phyloP scores from a whole-genome alignment of 1,140 invertebrate species.

The Nomia melanderi region DNA sequence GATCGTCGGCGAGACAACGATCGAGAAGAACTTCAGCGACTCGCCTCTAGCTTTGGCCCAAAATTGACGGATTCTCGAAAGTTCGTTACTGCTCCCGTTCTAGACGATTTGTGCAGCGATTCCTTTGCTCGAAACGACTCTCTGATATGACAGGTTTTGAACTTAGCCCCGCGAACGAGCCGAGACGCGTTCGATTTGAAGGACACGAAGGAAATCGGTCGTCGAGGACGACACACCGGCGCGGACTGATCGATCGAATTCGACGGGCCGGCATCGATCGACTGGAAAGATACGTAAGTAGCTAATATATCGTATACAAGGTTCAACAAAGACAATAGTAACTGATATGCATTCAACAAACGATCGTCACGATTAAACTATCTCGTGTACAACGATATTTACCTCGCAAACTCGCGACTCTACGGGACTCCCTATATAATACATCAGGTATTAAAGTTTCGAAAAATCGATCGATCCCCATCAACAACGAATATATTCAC shows the following conservation, averaged over 20 bases:
- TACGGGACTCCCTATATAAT: constrained; percentile 21
- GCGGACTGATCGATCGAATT: not conserved
- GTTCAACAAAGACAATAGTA: constrained; percentile 11
- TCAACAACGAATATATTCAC: constrained; percentile 13
- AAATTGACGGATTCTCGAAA: not conserved
- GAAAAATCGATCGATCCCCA: constrained; percentile 12
- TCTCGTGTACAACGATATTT: constrained; percentile 8
- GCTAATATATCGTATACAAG: constrained; percentile 2
- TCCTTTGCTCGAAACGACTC: not conserved
- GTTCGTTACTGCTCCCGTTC: not conserved
- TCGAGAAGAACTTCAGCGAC: not conserved
- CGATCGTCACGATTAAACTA: not conserved
- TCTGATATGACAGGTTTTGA: too few species aligned
- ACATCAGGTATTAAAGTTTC: constrained; percentile 30
- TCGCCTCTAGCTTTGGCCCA: constrained; percentile 1
- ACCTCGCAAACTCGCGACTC: not conserved
- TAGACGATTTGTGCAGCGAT: not conserved
- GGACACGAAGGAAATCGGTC: not conserved
- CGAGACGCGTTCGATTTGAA: too few species aligned
- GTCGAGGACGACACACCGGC: not conserved
- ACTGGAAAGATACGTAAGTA: not conserved
- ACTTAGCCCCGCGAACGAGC: not conserved
- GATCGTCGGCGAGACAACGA: not conserved
- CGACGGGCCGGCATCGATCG: not conserved
- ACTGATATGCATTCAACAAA: constrained; percentile 41